These are phyloP conservation scores for Drosophila multiciliata DNA, from an alignment of 2,888 invertebrate genomes.

Conservation along the genomic window DNA sequence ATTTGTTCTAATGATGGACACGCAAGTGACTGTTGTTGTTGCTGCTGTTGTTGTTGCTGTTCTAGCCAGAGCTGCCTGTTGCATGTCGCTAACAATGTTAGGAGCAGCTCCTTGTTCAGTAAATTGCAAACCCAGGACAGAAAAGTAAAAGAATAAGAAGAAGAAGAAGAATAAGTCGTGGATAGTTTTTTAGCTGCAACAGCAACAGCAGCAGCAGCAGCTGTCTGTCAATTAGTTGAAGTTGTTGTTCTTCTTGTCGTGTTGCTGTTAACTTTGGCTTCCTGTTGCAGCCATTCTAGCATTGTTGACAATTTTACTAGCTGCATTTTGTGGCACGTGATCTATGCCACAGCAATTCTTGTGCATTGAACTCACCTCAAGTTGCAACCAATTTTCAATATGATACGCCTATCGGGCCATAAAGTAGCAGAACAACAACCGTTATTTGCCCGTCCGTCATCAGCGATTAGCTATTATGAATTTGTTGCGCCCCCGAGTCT, in stretches of 20 bases:
- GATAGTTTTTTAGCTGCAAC: slow-evolving; percentile 26
- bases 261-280: slow-evolving; percentile 34
- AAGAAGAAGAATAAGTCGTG: slow-evolving; percentile 32
- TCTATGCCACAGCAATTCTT: slow-evolving; percentile 56
- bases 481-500: slow-evolving; percentile 70
- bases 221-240: slow-evolving; percentile 78
- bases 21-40: slow-evolving; percentile 63
- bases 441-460: slow-evolving; percentile 46
- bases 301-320: slow-evolving; percentile 20
- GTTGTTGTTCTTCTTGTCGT: slow-evolving; percentile 18
- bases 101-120: slow-evolving; percentile 63
- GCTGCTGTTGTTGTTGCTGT: slow-evolving; percentile 20
- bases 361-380: slow-evolving; percentile 64
- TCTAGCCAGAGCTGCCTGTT: slow-evolving; percentile 21
- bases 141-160: slow-evolving; percentile 2
- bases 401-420: slow-evolving; percentile 38
- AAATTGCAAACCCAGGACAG: slow-evolving; percentile 59
- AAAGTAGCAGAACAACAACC: slow-evolving; percentile 27
- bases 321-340: slow-evolving; percentile 52
- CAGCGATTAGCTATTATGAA: slow-evolving; percentile 56
- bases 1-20: slow-evolving; percentile 83
- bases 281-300: slow-evolving; percentile 45
- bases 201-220: slow-evolving; percentile 49
- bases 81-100: slow-evolving; percentile 45
- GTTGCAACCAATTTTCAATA: slow-evolving; percentile 36